Base-by-base conservation (phyloP, 2,113 vertebrate genomes). In the Callithrix jacchus region DNA sequence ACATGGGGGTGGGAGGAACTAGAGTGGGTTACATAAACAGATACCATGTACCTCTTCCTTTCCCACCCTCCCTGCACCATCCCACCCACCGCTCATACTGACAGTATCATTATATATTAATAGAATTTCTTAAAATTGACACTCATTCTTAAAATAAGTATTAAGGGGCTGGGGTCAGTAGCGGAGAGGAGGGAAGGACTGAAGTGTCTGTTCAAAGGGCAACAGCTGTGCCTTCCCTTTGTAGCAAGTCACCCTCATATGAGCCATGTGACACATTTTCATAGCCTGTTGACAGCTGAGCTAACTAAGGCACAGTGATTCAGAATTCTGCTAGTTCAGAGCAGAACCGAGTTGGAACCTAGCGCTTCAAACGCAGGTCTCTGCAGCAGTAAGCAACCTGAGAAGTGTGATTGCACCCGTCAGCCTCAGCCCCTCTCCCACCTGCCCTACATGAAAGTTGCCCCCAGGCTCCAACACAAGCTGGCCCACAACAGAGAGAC, bases 241-340 rank as follows among this genome's bases (percentile, higher is more conserved):
- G 25, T 12, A 66, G 40, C n/a, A 14, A 37, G 77, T 47, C 73
- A n/a, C 45, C 71, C 52, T 87, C 10, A 3, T 10, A 21, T 14
- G 25, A 37, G 40, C 27, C 0, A 0, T 0, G 8, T 1, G 49
- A 25, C 73, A 17, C 0, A 2, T 2, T 66, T 32, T 56, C 52
- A 40, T 58, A 13, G 30, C 58, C 32, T 81, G 16, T 49, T n/a
- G 47, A 47, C 61, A 17, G 40, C 52, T 23, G 58, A 97, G 25
- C 66, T 73, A 30, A 81, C n/a, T 54, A 14, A 91, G 93, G n/a
- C 32, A 21, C 49, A 45, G 47, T 58, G 89, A 56, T 9, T 45
- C n/a, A 20, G 42, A 17, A 79, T 40, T 54, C 35, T 35, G 54
- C 37, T 35, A 8, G 17, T 66, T 32, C 27, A 7, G 10, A 21